A percentile compares a stretch with the other conserved stretches of the same genome.
phyloP scores from a whole-genome alignment of 2,113 vertebrate species.

The Fulmarus glacialis region DNA sequence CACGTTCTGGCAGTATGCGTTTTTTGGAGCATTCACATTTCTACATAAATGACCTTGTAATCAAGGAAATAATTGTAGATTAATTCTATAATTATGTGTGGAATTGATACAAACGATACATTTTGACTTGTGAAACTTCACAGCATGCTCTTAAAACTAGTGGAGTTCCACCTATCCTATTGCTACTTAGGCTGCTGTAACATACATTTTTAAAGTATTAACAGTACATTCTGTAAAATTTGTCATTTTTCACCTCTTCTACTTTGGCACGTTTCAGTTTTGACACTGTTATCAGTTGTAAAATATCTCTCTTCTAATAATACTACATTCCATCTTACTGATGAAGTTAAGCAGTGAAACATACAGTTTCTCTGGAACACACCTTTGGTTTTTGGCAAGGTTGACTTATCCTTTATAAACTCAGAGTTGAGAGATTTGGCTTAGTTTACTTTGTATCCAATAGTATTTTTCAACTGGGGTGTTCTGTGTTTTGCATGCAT shows the following conservation, averaged over 20 bases:
- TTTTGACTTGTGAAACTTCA: background rate
- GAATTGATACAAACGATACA: background rate
- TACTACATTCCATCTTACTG: background rate
- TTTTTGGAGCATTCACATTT: background rate
- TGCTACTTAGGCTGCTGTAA: background rate
- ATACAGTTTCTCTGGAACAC: background rate
- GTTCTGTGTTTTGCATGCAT: background rate
- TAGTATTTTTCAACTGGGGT: background rate
- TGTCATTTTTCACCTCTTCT: background rate
- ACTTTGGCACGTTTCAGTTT: background rate
- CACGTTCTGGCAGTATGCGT: rapidly evolving
- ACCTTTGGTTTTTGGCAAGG: background rate
- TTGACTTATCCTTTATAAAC: background rate
- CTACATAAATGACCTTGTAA: background rate
- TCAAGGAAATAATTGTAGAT: background rate
- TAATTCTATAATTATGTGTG: background rate
- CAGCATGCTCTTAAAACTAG: background rate
- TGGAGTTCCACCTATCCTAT: background rate
- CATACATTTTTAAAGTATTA: background rate
- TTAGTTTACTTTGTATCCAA: background rate
- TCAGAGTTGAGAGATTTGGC: background rate
- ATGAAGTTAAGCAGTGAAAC: background rate
- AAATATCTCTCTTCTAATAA: background rate
- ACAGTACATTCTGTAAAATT: background rate
- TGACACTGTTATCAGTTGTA: background rate